A percentile compares a stretch with the other conserved stretches of the same genome.
These are phyloP conservation scores for Chrysomallon squamiferum DNA, from an alignment of 1,140 invertebrate species.

Conservation along the genomic window DNA sequence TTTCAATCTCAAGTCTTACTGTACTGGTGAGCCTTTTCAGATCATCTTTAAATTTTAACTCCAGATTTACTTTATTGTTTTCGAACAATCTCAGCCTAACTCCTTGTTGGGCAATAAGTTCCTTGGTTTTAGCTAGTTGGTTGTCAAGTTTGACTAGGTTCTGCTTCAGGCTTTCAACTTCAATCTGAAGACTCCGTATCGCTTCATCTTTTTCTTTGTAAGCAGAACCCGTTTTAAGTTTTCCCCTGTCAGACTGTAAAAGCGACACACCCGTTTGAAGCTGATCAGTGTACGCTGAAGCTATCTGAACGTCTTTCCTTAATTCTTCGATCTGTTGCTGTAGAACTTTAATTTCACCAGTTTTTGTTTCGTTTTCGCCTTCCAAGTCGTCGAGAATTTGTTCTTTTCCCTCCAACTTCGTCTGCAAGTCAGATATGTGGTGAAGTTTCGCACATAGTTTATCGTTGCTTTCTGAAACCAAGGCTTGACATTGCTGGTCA, in stretches of 20 bases:
- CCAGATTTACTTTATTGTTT: slow-evolving; percentile 35
- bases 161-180: slow-evolving; percentile 24
- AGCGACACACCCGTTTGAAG: background rate
- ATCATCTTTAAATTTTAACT: slow-evolving; percentile 44
- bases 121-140: slow-evolving; percentile 39
- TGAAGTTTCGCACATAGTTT: slow-evolving; percentile 30
- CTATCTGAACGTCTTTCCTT: background rate
- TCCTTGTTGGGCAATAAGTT: slow-evolving; percentile 34
- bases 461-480: slow-evolving; percentile 35
- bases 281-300: background rate
- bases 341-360: background rate
- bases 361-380: background rate
- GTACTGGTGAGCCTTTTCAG: slow-evolving; percentile 28
- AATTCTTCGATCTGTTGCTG: slow-evolving; percentile 1
- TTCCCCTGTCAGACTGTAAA: slow-evolving; percentile 17
- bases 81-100: slow-evolving; percentile 35
- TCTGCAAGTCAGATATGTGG: slow-evolving; percentile 40
- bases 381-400: background rate
- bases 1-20: slow-evolving; percentile 39
- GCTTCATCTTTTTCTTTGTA: slow-evolving; percentile 25
- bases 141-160: slow-evolving; percentile 35
- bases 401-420: background rate
- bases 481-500: slow-evolving; percentile 27
- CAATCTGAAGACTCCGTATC: slow-evolving; percentile 23
- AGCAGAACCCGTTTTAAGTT: slow-evolving; percentile 17